Conservation (phyloP, 2,797 vertebrate genomes). For the Spinus pinus region DNA sequence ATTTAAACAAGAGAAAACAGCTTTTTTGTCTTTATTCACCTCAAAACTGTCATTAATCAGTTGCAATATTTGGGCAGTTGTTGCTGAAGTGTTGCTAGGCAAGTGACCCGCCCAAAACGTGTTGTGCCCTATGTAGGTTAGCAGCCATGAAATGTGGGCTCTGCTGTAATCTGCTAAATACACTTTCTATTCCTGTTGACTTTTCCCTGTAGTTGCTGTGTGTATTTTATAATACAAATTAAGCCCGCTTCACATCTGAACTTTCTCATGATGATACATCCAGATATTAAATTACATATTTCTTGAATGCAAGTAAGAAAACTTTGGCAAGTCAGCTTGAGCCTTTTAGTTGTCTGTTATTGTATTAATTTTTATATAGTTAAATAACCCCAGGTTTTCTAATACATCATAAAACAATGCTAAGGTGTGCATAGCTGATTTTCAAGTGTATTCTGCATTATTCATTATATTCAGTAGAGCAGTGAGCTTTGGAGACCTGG, state of each 20-base stretch:
- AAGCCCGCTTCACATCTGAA: not conserved
- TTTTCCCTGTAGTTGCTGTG: not conserved
- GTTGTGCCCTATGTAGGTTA: fast-evolving
- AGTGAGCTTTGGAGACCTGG: not conserved
- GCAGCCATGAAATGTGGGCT: not conserved
- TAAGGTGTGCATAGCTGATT: not conserved
- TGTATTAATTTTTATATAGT: not conserved
- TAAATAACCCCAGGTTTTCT: not conserved
- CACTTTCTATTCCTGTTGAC: not conserved
- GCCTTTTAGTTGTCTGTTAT: not conserved
- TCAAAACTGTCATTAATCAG: not conserved
- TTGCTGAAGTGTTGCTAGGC: not conserved
- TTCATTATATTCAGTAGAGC: not conserved
- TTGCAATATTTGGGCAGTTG: not conserved
- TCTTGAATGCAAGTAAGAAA: not conserved
- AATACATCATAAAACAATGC: not conserved
- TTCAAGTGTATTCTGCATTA: not conserved
- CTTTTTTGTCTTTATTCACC: not conserved
- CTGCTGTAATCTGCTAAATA: not conserved
- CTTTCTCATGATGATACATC: not conserved
- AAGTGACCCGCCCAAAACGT: not conserved
- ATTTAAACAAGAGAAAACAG: not conserved
- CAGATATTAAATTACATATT: not conserved
- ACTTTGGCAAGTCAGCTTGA: not conserved
- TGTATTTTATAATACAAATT: not conserved